Conservation (phyloP, 64 coral and sea anemone species). For the Platygyra sinensis region DNA sequence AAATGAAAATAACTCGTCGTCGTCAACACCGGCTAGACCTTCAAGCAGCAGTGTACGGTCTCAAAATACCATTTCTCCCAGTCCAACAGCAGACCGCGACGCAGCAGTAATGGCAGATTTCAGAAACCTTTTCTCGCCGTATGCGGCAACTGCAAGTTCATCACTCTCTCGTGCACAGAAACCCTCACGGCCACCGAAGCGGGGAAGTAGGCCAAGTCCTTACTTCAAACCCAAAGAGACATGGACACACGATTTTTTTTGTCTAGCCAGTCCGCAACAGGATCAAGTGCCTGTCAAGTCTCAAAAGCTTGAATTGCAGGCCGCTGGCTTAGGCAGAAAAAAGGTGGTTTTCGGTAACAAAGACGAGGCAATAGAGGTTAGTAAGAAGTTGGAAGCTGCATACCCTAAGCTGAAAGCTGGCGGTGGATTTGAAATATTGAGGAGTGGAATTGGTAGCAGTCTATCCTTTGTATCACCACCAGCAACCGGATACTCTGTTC, state of each 20-base stretch:
- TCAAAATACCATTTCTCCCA: background rate
- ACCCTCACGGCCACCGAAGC: background rate
- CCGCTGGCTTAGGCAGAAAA: conserved; percentile 24
- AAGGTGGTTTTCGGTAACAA: conserved; percentile 42
- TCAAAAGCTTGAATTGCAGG: conserved; percentile 10
- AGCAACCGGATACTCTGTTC: background rate
- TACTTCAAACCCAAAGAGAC: conserved; percentile 20
- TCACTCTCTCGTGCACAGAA: background rate
- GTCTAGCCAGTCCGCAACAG: background rate
- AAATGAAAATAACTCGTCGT: conserved; percentile 14
- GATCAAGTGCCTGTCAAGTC: background rate
- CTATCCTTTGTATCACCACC: background rate
- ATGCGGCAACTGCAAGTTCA: background rate
- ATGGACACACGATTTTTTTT: conserved; percentile 54
- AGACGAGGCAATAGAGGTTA: conserved; percentile 1
- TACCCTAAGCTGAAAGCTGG: conserved; percentile 39
- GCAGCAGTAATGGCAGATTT: conserved; percentile 8
- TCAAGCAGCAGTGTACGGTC: background rate
- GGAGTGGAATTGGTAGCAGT: background rate
- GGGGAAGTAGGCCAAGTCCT: background rate
- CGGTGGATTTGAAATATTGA: conserved; percentile 46
- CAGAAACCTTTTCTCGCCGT: conserved; percentile 15
- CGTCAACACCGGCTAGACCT: conserved; percentile 2
- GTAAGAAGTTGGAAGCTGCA: conserved; percentile 10
- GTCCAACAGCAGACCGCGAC: background rate